Percentiles rank a stretch among this genome's conserved stretches.
Evolutionary conservation across 2,113 vertebrate genomes (phyloP).

Genomic region (Actenoides hombroni): DNA sequence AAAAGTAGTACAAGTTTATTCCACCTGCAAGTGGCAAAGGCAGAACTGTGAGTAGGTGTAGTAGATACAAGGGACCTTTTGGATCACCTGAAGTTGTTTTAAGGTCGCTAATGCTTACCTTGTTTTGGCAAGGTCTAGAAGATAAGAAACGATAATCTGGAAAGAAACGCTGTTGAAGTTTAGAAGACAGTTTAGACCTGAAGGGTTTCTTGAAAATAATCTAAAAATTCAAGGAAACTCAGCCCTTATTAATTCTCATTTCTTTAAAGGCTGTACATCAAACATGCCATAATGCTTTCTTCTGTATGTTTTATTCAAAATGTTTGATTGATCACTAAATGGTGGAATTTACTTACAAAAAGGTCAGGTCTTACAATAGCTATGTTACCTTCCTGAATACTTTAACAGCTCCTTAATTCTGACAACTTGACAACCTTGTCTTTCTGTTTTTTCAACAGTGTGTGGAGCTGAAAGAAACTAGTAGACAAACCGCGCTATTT

Average conservation of each 20-base stretch:
- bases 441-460: background rate
- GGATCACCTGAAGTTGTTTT: background rate
- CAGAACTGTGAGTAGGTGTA: background rate
- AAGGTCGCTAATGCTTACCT: background rate
- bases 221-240: background rate
- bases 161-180: background rate
- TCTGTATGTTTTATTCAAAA: background rate
- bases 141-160: background rate
- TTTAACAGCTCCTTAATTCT: constrained; percentile 1
- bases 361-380: background rate
- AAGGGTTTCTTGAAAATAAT: background rate
- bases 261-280: background rate
- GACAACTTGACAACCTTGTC: background rate
- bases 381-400: background rate
- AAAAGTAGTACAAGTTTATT: background rate
- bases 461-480: background rate
- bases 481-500: background rate
- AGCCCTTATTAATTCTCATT: background rate
- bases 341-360: background rate
- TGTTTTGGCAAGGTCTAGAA: background rate
- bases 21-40: background rate
- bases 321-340: background rate
- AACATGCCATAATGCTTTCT: background rate
- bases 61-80: background rate
- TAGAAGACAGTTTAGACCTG: background rate